A percentile compares a stretch with the other conserved stretches of the same genome.
phyloP scores from a whole-genome alignment of 2,797 vertebrate genomes.

The Todus mexicanus region DNA sequence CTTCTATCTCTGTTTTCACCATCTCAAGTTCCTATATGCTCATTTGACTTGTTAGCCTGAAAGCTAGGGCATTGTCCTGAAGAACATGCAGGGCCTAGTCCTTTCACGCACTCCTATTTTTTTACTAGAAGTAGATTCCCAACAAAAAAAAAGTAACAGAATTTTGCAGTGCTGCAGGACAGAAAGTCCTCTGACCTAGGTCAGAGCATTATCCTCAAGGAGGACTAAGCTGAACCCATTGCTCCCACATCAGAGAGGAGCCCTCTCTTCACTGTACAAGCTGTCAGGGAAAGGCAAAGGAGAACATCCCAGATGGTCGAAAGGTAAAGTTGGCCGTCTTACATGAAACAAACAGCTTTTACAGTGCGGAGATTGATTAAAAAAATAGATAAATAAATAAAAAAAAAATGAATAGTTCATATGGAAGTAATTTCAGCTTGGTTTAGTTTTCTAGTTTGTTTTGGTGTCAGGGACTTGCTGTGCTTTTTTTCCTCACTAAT shows the following conservation, averaged over 20 bases:
- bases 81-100: background rate
- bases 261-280: background rate
- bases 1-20: background rate
- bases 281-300: background rate
- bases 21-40: background rate
- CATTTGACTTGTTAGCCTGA: background rate
- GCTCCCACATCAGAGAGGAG: background rate
- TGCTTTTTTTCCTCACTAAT: background rate
- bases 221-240: background rate
- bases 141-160: background rate
- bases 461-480: background rate
- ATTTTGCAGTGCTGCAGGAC: background rate
- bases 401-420: background rate
- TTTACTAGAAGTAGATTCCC: background rate
- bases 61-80: background rate
- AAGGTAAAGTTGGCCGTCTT: background rate
- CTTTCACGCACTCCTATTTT: background rate
- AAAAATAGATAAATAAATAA: background rate
- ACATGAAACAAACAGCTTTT: background rate
- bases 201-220: background rate
- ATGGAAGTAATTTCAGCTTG: background rate
- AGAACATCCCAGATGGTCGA: background rate
- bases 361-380: background rate
- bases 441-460: conserved; percentile 8
- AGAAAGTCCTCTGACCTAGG: background rate